phyloP scores from a whole-genome alignment of 1,140 invertebrate species.

The Trichomalopsis sarcophagae region DNA sequence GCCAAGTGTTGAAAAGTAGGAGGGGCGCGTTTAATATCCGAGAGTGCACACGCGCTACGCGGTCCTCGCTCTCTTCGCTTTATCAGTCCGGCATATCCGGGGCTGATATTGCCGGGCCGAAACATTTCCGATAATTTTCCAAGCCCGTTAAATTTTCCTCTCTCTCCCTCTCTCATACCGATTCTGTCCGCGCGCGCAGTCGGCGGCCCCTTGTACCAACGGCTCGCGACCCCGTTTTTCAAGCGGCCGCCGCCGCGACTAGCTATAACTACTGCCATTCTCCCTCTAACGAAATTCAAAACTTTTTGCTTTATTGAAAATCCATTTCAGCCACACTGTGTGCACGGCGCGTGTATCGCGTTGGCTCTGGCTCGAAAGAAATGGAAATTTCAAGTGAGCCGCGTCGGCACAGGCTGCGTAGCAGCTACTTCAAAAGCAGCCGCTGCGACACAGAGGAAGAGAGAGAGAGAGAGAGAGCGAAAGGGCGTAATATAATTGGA shows the following conservation, averaged over 20 bases:
- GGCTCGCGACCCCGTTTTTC: constrained; percentile 13
- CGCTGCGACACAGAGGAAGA: no score
- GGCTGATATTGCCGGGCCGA: constrained; percentile 51
- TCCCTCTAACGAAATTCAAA: neutral
- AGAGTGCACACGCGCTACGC: constrained; percentile 49
- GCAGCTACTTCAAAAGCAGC: constrained; percentile 11
- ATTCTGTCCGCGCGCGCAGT: neutral
- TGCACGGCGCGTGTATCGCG: neutral
- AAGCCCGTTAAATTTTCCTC: constrained; percentile 56
- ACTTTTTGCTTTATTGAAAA: constrained; percentile 19
- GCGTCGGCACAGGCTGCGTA: no score
- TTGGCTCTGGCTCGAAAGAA: no score
- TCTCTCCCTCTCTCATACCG: no score
- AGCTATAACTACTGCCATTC: neutral
- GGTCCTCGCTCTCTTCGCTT: constrained; percentile 43
- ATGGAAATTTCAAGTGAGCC: constrained; percentile 6
- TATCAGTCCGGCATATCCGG: constrained; percentile 47
- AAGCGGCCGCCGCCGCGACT: neutral
- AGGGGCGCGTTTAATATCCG: constrained; percentile 55
- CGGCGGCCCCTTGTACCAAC: neutral
- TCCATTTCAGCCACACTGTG: constrained; percentile 3
- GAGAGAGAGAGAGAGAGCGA: neutral
- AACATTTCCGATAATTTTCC: constrained; percentile 61
- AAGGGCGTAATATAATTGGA: constrained; percentile 24
- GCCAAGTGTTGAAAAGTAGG: constrained; percentile 46